Evolutionary conservation across 2,797 vertebrate genomes (phyloP).

Genomic region (Margarornis squamiger): DNA sequence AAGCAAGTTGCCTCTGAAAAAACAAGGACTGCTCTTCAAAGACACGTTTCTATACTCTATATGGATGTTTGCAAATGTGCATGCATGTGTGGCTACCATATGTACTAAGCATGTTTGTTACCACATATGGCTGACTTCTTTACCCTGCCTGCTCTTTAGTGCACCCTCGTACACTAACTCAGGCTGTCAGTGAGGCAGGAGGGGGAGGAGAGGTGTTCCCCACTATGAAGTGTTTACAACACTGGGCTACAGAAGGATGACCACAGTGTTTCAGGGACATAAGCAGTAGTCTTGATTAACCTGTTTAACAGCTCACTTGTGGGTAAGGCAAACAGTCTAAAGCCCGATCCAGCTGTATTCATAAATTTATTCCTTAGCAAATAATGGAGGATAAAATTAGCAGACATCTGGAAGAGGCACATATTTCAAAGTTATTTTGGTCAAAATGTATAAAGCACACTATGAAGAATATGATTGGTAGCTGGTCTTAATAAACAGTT

Average conservation of each 20-base stretch:
- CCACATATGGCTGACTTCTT: background rate
- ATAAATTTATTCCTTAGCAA: constrained; percentile 70
- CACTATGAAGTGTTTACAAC: constrained; percentile 6
- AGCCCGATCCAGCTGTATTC: constrained; percentile 46
- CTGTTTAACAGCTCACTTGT: constrained; percentile 41
- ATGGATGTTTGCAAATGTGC: constrained; percentile 9
- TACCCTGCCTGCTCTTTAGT: constrained; percentile 1
- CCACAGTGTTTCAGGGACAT: background rate
- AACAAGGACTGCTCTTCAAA: constrained; percentile 23
- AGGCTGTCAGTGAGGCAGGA: constrained; percentile 5
- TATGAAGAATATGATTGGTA: constrained; percentile 82
- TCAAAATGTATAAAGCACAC: constrained; percentile 78
- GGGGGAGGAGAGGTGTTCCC: background rate
- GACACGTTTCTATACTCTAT: background rate
- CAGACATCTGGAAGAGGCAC: constrained; percentile 79
- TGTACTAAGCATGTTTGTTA: constrained; percentile 26
- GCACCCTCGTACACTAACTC: background rate
- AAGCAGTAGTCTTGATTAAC: constrained; percentile 43
- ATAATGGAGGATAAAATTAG: constrained; percentile 79
- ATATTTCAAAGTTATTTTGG: constrained; percentile 79
- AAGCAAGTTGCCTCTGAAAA: constrained; percentile 48
- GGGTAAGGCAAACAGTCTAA: constrained; percentile 34
- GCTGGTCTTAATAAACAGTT: constrained; percentile 85
- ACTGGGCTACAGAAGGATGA: background rate
- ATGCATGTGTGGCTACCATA: background rate